Conservation (phyloP, 2,113 vertebrate genomes). For the Chloebia gouldiae region DNA sequence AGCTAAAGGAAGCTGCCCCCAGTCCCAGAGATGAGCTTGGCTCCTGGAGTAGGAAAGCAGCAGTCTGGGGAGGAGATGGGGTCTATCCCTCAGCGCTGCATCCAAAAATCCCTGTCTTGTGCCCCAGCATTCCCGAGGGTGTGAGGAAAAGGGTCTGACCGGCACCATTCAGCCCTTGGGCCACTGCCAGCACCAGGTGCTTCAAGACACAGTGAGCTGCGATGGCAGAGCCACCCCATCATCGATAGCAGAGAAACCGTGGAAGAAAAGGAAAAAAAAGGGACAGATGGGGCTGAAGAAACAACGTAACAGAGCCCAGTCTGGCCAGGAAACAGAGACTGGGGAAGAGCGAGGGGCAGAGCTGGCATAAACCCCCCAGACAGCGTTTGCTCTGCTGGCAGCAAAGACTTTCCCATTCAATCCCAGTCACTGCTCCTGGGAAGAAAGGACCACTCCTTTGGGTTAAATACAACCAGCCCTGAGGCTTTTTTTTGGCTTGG, state of each 20-base stretch:
- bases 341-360: fast-evolving
- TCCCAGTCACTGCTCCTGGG: neutral
- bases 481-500: fast-evolving
- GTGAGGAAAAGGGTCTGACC: fast-evolving
- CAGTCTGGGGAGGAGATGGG: neutral
- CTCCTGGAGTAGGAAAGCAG: neutral
- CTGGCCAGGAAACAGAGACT: neutral
- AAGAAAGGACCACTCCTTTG: neutral
- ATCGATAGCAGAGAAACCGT: fast-evolving
- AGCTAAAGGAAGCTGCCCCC: neutral
- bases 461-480: too few species aligned
- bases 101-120: fast-evolving
- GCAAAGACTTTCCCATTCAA: neutral
- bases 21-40: neutral
- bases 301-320: neutral
- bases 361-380: neutral
- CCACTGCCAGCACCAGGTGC: neutral
- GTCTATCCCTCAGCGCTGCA: fast-evolving
- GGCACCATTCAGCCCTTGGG: neutral
- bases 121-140: fast-evolving
- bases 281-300: slow-evolving; percentile 42
- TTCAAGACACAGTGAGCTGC: fast-evolving
- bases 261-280: neutral
- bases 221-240: neutral
- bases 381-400: fast-evolving